Evolutionary conservation across 92 coral and sea anemone genomes (phyloP).

Genomic region (Virgularia gustaviana): DNA sequence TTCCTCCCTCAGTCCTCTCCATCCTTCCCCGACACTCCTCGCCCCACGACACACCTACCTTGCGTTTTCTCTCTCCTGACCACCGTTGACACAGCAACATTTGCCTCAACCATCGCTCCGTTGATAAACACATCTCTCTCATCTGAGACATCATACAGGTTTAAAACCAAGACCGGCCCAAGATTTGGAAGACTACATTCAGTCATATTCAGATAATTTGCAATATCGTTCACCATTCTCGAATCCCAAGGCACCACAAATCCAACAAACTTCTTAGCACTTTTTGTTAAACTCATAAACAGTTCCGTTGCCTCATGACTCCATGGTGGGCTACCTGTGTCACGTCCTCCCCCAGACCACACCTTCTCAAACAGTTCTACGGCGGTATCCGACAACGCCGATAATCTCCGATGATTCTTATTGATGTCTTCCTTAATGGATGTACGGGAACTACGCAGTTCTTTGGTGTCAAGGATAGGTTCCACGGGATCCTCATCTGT

Average conservation of each 20-base stretch:
- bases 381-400: slow-evolving; percentile 29
- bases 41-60: too few relatives aligned
- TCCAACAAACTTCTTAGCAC: slow-evolving; percentile 71
- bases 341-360: neutral
- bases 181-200: slow-evolving; percentile 22
- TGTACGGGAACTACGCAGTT: neutral
- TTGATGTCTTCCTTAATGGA: slow-evolving; percentile 27
- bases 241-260: slow-evolving; percentile 78
- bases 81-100: slow-evolving; percentile 57
- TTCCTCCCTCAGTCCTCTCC: too few relatives aligned
- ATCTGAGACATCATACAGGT: slow-evolving; percentile 76
- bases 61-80: slow-evolving; percentile 15
- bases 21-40: too few relatives aligned
- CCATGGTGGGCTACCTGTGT: slow-evolving; percentile 45
- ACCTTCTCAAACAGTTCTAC: slow-evolving; percentile 26
- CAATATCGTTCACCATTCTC: slow-evolving; percentile 44
- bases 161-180: slow-evolving; percentile 63
- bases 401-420: slow-evolving; percentile 13
- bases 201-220: neutral
- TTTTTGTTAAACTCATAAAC: slow-evolving; percentile 71
- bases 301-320: slow-evolving; percentile 62
- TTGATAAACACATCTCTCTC: slow-evolving; percentile 76
- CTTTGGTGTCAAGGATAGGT: neutral
- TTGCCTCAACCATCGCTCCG: slow-evolving; percentile 70
- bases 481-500: slow-evolving; percentile 39